A percentile compares a stretch with the other conserved stretches of the same genome.
phyloP scores from a whole-genome alignment of 1,140 invertebrate genomes.

The Chlorops oryzae region DNA sequence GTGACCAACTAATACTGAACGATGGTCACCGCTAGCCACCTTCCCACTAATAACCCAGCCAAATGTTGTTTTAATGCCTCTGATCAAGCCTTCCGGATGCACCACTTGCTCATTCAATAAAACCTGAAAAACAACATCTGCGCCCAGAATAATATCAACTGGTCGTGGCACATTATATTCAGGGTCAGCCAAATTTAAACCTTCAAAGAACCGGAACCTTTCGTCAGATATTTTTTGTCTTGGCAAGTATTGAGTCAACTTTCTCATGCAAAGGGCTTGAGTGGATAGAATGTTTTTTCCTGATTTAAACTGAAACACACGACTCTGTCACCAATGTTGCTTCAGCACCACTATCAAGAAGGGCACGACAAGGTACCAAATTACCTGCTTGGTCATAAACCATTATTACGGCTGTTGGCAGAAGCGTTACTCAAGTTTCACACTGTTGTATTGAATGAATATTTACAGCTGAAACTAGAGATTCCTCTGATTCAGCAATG shows the following conservation, averaged over 20 bases:
- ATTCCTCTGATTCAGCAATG: too few species aligned
- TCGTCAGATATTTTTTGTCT: neutral
- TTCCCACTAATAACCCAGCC: too few species aligned
- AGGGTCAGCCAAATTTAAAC: neutral
- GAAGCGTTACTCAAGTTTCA: too few species aligned
- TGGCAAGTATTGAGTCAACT: slow-evolving; percentile 3
- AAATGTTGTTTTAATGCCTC: neutral
- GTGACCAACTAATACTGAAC: too few species aligned
- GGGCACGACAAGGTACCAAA: too few species aligned
- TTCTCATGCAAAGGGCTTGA: neutral
- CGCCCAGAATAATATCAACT: slow-evolving; percentile 1
- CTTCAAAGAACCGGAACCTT: neutral
- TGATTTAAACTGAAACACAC: slow-evolving; percentile 1
- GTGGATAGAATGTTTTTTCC: neutral
- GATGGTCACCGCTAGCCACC: too few species aligned
- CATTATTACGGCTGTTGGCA: too few species aligned
- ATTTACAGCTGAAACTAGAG: too few species aligned
- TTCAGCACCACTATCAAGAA: too few species aligned
- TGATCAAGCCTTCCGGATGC: neutral
- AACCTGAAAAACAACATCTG: neutral
- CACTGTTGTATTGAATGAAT: too few species aligned
- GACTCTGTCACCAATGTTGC: neutral
- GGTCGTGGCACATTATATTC: neutral
- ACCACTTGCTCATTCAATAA: too few species aligned
- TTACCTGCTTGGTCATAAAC: too few species aligned